These are phyloP conservation scores for Micronycteris hirsuta DNA, from an alignment of 2,113 vertebrate genomes.

Conservation along the genomic window DNA sequence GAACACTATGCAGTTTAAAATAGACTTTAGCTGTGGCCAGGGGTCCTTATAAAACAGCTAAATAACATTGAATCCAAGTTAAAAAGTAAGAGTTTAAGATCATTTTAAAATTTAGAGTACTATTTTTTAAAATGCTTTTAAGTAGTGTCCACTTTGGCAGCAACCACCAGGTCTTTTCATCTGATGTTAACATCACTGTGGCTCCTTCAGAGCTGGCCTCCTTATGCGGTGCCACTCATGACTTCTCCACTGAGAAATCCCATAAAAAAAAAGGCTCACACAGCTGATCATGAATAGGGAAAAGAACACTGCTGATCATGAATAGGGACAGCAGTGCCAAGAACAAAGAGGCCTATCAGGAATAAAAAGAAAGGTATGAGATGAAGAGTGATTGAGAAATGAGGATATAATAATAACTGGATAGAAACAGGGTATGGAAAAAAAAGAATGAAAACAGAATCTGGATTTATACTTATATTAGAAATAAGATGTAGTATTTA, in stretches of 20 bases:
- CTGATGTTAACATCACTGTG: not conserved
- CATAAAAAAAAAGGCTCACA: not conserved
- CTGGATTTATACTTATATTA: not conserved
- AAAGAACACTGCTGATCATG: not conserved
- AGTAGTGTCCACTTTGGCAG: not conserved
- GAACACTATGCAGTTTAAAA: slow-evolving; percentile 40
- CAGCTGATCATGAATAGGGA: no score
- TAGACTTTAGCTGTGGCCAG: not conserved
- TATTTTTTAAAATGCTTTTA: not conserved
- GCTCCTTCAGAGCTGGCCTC: not conserved
- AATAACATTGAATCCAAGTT: not conserved
- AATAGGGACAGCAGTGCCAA: slow-evolving; percentile 33
- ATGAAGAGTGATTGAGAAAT: not conserved
- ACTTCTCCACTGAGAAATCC: not conserved
- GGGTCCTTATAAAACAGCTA: not conserved
- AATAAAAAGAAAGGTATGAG: not conserved
- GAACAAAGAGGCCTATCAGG: not conserved
- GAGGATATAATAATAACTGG: not conserved
- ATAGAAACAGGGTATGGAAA: not conserved
- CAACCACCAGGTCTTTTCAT: not conserved
- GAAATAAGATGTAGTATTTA: not conserved
- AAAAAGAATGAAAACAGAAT: not conserved
- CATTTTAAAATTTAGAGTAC: not conserved
- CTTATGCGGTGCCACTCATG: not conserved
- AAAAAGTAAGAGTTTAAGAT: not conserved